These are phyloP conservation scores for Albula glossodonta DNA, from an alignment of 2,113 vertebrate genomes.

Conservation along the genomic window DNA sequence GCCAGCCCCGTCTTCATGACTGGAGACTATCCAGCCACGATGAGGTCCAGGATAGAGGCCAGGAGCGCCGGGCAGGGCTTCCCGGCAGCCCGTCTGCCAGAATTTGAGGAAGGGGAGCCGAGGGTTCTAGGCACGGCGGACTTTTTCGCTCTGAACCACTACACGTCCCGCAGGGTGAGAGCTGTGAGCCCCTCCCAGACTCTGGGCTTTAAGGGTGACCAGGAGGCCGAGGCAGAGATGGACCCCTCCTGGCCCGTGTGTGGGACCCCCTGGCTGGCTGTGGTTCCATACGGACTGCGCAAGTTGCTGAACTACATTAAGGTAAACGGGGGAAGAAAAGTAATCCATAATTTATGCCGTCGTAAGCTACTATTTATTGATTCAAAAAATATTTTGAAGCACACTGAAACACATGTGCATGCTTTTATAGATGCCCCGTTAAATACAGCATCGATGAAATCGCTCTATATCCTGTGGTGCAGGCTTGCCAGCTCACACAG, in stretches of 20 bases:
- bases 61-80: conserved; percentile 62
- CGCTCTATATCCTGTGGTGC: conserved; percentile 63
- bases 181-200: conserved; percentile 35
- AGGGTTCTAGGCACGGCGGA: conserved; percentile 71
- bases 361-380: conserved; percentile 52
- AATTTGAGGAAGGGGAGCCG: conserved; percentile 71
- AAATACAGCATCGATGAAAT: conserved; percentile 58
- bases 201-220: conserved; percentile 55
- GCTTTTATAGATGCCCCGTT: conserved; percentile 64
- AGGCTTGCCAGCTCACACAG: conserved; percentile 38
- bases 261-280: conserved; percentile 67
- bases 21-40: conserved; percentile 75
- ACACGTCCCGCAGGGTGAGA: conserved; percentile 69
- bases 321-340: conserved; percentile 50
- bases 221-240: conserved; percentile 54
- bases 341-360: neutral
- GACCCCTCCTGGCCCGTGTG: conserved; percentile 73
- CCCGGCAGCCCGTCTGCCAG: conserved; percentile 59
- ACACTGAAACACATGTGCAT: conserved; percentile 57
- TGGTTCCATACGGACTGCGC: conserved; percentile 69
- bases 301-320: conserved; percentile 76
- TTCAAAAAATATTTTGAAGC: conserved; percentile 42
- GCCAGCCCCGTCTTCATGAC: conserved; percentile 77
- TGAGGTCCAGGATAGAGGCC: conserved; percentile 66
- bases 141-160: conserved; percentile 83